Percentiles rank a stretch among this genome's conserved stretches.
Evolutionary conservation across 2,888 invertebrate species (phyloP).

Genomic region (Microplitis deprimator): DNA sequence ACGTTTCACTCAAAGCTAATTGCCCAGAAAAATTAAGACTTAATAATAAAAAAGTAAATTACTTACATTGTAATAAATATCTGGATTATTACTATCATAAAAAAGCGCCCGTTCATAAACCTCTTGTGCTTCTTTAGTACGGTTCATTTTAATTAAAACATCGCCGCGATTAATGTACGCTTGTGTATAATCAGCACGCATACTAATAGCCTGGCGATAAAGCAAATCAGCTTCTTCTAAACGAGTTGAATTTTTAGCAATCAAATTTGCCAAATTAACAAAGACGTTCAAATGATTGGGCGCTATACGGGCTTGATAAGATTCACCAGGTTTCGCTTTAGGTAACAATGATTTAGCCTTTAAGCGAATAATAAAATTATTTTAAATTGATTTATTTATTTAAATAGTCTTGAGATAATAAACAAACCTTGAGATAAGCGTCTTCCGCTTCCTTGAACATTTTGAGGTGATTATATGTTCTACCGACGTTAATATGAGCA

Average conservation of each 20-base stretch:
- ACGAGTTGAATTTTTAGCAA: slow-evolving; percentile 92
- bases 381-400: slow-evolving; percentile 16
- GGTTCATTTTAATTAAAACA: slow-evolving; percentile 93
- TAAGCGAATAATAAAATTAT: slow-evolving; percentile 2
- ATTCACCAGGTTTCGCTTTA: slow-evolving; percentile 92
- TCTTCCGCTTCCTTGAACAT: slow-evolving; percentile 91
- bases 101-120: slow-evolving; percentile 93
- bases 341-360: slow-evolving; percentile 90
- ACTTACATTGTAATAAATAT: slow-evolving; percentile 95
- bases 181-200: slow-evolving; percentile 96
- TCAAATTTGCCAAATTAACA: slow-evolving; percentile 93
- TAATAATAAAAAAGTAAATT: slow-evolving; percentile 27
- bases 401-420: background rate
- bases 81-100: slow-evolving; percentile 94
- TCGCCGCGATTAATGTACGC: slow-evolving; percentile 98
- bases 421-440: slow-evolving; percentile 83
- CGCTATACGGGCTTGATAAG: slow-evolving; percentile 95
- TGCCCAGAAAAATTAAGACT: background rate
- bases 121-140: slow-evolving; percentile 93
- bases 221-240: slow-evolving; percentile 95
- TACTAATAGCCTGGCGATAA: slow-evolving; percentile 95
- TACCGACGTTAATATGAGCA: slow-evolving; percentile 96
- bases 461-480: slow-evolving; percentile 93
- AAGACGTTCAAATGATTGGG: slow-evolving; percentile 97
- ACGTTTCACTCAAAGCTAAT: background rate